These are phyloP conservation scores for Cataglyphis livida DNA, from an alignment of 2,888 invertebrate species.

Conservation along the genomic window DNA sequence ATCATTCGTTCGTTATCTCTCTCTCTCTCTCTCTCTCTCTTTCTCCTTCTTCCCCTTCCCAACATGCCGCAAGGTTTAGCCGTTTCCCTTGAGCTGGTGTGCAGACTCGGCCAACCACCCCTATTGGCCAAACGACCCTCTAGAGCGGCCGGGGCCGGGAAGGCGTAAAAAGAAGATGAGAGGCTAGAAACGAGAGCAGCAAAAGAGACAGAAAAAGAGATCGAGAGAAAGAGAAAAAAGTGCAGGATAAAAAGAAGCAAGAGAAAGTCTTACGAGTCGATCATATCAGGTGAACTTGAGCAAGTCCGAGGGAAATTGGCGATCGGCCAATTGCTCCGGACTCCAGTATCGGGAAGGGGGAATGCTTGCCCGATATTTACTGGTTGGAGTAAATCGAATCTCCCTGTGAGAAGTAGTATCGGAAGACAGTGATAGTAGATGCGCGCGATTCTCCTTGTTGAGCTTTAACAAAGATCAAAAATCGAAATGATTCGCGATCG, in stretches of 20 bases:
- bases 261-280: constrained; percentile 69
- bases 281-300: constrained; percentile 74
- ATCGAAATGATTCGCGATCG: neutral
- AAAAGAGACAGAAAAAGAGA: constrained; percentile 11
- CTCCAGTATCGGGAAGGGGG: constrained; percentile 35
- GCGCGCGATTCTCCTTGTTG: neutral
- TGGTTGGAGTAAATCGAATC: constrained; percentile 59
- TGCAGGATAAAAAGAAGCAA: constrained; percentile 19
- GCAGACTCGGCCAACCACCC: constrained; percentile 74
- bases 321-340: constrained; percentile 68
- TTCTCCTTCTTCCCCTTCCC: constrained; percentile 26
- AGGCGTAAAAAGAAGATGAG: constrained; percentile 64
- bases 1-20: constrained; percentile 59
- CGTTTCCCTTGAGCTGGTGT: constrained; percentile 57
- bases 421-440: constrained; percentile 13
- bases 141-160: constrained; percentile 62
- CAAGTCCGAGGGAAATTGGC: constrained; percentile 73
- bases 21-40: constrained; percentile 41
- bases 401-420: constrained; percentile 40
- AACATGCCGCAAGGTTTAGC: constrained; percentile 63
- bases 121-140: constrained; percentile 72
- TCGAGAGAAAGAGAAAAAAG: neutral
- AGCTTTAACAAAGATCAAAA: neutral
- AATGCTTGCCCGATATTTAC: constrained; percentile 77
- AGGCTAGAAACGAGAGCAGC: constrained; percentile 41